These are phyloP conservation scores for Ptychodera flava DNA, from an alignment of 35 echinoderm and acorn worm genomes.

Conservation along the genomic window DNA sequence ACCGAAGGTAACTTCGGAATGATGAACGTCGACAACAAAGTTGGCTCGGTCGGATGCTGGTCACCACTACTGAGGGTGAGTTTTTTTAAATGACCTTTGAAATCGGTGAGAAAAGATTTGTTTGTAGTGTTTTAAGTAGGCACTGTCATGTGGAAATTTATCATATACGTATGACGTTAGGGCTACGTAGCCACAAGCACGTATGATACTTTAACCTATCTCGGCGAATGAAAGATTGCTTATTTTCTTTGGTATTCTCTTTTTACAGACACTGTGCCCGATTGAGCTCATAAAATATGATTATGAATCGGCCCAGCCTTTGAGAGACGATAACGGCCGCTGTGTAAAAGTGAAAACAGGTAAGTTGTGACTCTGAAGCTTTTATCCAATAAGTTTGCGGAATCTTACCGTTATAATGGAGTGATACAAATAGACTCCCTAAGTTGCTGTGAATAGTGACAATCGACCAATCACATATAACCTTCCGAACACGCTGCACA, in stretches of 20 bases:
- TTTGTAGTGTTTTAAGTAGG: too few relatives aligned
- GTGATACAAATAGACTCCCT: too few relatives aligned
- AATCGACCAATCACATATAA: too few relatives aligned
- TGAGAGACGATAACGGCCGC: constrained; percentile 70
- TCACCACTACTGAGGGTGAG: constrained; percentile 71
- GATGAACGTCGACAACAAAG: constrained; percentile 94
- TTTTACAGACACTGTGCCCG: constrained; percentile 70
- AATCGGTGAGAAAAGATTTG: too few relatives aligned
- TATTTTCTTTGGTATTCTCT: too few relatives aligned
- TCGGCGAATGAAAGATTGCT: too few relatives aligned
- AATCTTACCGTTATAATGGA: too few relatives aligned
- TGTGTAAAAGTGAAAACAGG: constrained; percentile 74
- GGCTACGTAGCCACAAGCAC: too few relatives aligned
- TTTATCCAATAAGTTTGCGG: too few relatives aligned
- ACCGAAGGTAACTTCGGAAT: constrained; percentile 98
- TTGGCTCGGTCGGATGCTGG: constrained; percentile 92
- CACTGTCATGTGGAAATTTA: not conserved
- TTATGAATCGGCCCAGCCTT: constrained; percentile 71
- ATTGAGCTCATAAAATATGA: constrained; percentile 93
- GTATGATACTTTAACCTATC: too few relatives aligned
- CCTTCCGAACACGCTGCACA: too few relatives aligned
- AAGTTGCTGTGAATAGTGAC: too few relatives aligned
- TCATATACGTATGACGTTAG: not conserved
- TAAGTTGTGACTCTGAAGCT: constrained; percentile 37
- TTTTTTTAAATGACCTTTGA: not conserved